Evolutionary conservation across 2,888 invertebrate genomes (phyloP), one percentile per base, ranked within the genome.

Genomic region (Chloroclystis v-ata): DNA sequence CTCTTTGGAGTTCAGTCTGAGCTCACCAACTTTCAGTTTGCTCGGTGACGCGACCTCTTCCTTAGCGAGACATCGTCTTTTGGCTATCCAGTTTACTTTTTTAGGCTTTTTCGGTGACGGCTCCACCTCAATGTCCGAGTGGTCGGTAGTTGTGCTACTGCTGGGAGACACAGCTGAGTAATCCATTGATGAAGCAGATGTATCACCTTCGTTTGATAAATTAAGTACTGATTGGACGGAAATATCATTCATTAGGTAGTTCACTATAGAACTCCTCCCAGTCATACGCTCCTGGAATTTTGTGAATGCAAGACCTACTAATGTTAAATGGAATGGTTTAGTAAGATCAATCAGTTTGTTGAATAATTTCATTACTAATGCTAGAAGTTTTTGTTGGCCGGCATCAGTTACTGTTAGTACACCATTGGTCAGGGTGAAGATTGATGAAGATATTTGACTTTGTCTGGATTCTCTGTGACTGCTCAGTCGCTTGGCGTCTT

Each of bases 261-360:
- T 93, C 4, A 93, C 91, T 60, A 95, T 92, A 9, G 93, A 93
- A 62, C 92, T 90, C 55, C 91, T 89, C 1, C 93, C 92, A 2
- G 89, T 90, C 71, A 91, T 91, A 48, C 91, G 89, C 60, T 93
- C 94, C 61, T 92, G 92, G 68, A 95, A 95, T 75, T 95, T 95
- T 1, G 94, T 93, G 72, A 95, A 95, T 12, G 94, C 93, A 65
- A 95, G 82, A n/a, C 95, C 95, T 48, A 95, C 86, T 43, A 95
- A 79, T 0, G 94, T 95, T 62, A 95, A 91, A 77, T 94, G 94
- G 81, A 94, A 95, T 54, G 93, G 92, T 79, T 92, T 92, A 20
- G 90, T 89, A 56, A 92, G 86, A 68, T 94, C 91, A 47, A 94
- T 91, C 51, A 92, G 89, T 67, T 93, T 91, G 69, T 92, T 92